These are phyloP conservation scores for Mesocentrotus franciscanus DNA, from an alignment of 53 echinoderm and acorn worm species.

Conservation along the genomic window DNA sequence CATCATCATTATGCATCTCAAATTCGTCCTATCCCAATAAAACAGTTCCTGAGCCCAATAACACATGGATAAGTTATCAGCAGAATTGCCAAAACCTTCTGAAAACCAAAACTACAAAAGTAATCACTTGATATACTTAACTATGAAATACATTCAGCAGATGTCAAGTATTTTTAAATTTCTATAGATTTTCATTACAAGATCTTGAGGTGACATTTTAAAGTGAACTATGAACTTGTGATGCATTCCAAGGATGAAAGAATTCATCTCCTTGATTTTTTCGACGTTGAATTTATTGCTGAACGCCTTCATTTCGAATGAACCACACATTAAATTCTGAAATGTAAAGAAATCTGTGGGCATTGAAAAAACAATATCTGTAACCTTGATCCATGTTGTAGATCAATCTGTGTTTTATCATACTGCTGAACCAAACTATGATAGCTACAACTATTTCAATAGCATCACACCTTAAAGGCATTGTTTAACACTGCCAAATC, in stretches of 20 bases:
- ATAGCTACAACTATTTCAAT: neutral
- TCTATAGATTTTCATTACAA: neutral
- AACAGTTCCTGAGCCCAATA: neutral
- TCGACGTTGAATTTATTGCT: neutral
- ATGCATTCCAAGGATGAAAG: neutral
- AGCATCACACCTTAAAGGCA: too few species aligned
- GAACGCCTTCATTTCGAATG: neutral
- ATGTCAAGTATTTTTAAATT: neutral
- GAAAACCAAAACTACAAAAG: too few species aligned
- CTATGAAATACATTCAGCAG: neutral
- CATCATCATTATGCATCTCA: slow-evolving; percentile 8
- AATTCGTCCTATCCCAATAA: neutral
- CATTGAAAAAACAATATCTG: too few species aligned
- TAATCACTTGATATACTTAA: too few species aligned
- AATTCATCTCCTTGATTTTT: neutral
- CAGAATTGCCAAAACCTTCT: too few species aligned
- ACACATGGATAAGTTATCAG: too few species aligned
- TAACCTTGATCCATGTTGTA: too few species aligned
- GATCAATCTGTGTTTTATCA: too few species aligned
- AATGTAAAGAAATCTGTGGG: too few species aligned
- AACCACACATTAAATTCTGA: too few species aligned
- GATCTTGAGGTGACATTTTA: neutral
- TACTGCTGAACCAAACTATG: neutral
- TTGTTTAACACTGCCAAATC: too few species aligned
- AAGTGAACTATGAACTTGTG: neutral